These are phyloP conservation scores for Drosophila prolongata DNA, from an alignment of 2,888 invertebrate genomes.

Conservation along the genomic window DNA sequence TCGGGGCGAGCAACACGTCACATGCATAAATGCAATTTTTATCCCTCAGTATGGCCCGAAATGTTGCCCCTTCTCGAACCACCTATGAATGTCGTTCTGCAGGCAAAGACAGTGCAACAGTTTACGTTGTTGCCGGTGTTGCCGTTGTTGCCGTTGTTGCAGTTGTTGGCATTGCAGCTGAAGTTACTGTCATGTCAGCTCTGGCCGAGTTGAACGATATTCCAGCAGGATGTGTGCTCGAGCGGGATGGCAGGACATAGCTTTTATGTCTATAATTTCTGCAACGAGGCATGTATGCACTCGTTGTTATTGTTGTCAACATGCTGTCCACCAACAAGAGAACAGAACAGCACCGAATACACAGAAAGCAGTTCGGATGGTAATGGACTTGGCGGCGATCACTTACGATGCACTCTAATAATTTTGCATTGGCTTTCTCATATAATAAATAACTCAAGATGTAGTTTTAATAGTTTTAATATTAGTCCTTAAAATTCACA, in stretches of 20 bases:
- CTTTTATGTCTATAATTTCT: conserved; percentile 54
- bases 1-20: conserved; percentile 65
- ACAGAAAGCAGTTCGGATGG: conserved; percentile 22
- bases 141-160: conserved; percentile 30
- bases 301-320: conserved; percentile 56
- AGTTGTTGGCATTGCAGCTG: conserved; percentile 45
- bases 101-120: conserved; percentile 50
- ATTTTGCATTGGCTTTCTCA: neutral
- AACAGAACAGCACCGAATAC: conserved; percentile 19
- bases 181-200: conserved; percentile 66
- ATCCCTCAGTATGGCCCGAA: conserved; percentile 14
- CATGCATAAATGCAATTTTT: conserved; percentile 78
- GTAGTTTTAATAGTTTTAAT: no score
- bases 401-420: conserved; percentile 18
- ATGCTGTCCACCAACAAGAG: conserved; percentile 53
- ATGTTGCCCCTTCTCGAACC: conserved; percentile 42
- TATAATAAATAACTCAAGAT: no score
- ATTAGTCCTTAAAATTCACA: no score
- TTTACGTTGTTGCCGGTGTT: conserved; percentile 31
- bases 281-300: conserved; percentile 46
- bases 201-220: conserved; percentile 70
- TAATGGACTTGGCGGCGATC: conserved; percentile 40
- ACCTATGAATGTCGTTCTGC: conserved; percentile 60
- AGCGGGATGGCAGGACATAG: conserved; percentile 27
- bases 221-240: conserved; percentile 60